phyloP scores from a whole-genome alignment of 2,888 invertebrate genomes.

The Tyria jacobaeae region DNA sequence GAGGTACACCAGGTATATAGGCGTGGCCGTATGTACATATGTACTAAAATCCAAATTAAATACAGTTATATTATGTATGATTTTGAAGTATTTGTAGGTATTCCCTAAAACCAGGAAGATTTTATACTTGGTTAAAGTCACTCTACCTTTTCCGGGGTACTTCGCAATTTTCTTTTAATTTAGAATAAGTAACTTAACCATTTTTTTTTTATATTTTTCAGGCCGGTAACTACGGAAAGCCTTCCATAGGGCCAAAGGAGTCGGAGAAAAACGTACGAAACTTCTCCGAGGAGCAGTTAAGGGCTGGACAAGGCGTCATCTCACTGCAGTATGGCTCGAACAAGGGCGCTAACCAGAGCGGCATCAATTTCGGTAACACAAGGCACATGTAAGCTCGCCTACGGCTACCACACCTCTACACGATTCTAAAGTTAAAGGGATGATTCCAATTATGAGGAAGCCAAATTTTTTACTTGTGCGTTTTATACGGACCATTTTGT shows the following conservation, averaged over 20 bases:
- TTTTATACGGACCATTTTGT: conserved; percentile 41
- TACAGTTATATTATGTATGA: too few species aligned
- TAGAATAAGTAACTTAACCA: not conserved
- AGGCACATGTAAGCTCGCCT: conserved; percentile 93
- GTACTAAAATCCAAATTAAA: too few species aligned
- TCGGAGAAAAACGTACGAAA: conserved; percentile 97
- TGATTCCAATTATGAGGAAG: conserved; percentile 36
- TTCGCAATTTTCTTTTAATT: too few species aligned
- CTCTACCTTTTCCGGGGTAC: too few species aligned
- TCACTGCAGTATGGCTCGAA: conserved; percentile 98
- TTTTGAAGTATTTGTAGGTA: too few species aligned
- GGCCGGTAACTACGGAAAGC: conserved; percentile 94
- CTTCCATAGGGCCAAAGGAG: conserved; percentile 98
- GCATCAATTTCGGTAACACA: conserved; percentile 98
- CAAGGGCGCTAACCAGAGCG: conserved; percentile 98
- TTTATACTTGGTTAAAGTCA: too few species aligned
- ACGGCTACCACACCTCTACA: conserved; percentile 28
- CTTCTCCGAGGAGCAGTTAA: conserved; percentile 97
- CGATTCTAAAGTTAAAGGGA: conserved; percentile 34
- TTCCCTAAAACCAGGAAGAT: too few species aligned
- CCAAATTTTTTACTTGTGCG: conserved; percentile 29
- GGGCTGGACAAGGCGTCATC: conserved; percentile 97
- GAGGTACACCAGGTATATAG: too few species aligned
- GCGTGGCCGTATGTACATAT: too few species aligned
- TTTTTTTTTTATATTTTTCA: conserved; percentile 62